Evolutionary conservation across 2,888 invertebrate species (phyloP).

Genomic region (Iselma pallidipennis): DNA sequence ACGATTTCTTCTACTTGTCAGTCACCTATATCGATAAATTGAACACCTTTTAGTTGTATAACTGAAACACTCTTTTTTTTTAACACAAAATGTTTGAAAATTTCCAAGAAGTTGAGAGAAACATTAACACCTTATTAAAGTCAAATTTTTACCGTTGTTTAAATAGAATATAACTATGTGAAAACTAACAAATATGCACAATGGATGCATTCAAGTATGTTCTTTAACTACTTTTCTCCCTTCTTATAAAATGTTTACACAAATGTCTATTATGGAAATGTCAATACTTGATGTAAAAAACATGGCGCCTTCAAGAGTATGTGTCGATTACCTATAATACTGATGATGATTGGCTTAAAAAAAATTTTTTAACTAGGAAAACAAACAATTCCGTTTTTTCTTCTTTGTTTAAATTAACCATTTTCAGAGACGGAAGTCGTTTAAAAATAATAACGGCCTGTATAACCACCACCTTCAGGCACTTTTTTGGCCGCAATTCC

Average conservation of each 20-base stretch:
- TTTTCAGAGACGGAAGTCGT: neutral
- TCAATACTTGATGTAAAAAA: neutral
- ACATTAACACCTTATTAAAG: conserved; percentile 5
- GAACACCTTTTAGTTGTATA: no score
- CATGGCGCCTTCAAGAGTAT: neutral
- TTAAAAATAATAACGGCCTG: neutral
- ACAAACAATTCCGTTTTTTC: no score
- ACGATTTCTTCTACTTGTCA: no score
- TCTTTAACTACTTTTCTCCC: neutral
- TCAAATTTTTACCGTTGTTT: conserved; percentile 2
- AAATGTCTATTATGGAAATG: conserved; percentile 6
- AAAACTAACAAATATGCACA: neutral
- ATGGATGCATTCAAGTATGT: neutral
- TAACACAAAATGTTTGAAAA: no score
- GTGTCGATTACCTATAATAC: neutral
- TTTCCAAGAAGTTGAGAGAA: neutral
- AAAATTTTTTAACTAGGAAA: no score
- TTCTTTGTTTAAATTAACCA: no score
- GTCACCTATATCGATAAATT: no score
- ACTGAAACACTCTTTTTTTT: no score
- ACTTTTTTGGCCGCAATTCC: neutral
- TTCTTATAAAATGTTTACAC: conserved; percentile 4
- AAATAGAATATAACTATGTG: neutral
- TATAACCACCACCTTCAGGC: neutral
- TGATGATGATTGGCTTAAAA: no score